Conservation (phyloP, 2,888 invertebrate species). For the Caenorhabditis angaria region DNA sequence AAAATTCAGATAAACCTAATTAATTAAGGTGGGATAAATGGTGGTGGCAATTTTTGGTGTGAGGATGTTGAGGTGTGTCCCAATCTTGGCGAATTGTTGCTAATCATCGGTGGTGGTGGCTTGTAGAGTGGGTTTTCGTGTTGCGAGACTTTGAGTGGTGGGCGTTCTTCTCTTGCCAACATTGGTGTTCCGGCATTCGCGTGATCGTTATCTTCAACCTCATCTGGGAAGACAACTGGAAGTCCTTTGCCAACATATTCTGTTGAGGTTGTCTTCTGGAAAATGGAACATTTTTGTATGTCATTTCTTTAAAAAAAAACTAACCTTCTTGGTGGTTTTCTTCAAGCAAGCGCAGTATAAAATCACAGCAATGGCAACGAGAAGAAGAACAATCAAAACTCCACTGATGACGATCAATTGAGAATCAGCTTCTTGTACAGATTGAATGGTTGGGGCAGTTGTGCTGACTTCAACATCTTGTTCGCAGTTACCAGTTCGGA, state of each 20-base stretch:
- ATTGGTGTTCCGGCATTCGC: constrained; percentile 84
- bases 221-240: constrained; percentile 92
- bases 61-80: constrained; percentile 77
- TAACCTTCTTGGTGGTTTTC: constrained; percentile 47
- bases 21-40: constrained; percentile 93
- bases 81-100: constrained; percentile 46
- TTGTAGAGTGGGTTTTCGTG: constrained; percentile 82
- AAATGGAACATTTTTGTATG: background rate
- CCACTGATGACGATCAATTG: constrained; percentile 83
- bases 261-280: constrained; percentile 32
- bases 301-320: constrained; percentile 6
- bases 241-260: constrained; percentile 76
- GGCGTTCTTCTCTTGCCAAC: constrained; percentile 92
- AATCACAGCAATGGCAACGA: constrained; percentile 81
- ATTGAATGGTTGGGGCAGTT: constrained; percentile 45
- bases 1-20: background rate
- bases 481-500: constrained; percentile 45
- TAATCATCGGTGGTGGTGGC: constrained; percentile 85
- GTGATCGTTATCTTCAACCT: constrained; percentile 80
- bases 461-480: constrained; percentile 40
- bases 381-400: constrained; percentile 81
- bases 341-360: constrained; percentile 45
- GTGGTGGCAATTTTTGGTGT: constrained; percentile 89
- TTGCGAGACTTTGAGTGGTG: constrained; percentile 78
- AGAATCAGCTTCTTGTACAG: constrained; percentile 78